A percentile compares a stretch with the other conserved stretches of the same genome.
Conservation (phyloP, 2,113 vertebrate species). For the Saguinus midas region DNA sequence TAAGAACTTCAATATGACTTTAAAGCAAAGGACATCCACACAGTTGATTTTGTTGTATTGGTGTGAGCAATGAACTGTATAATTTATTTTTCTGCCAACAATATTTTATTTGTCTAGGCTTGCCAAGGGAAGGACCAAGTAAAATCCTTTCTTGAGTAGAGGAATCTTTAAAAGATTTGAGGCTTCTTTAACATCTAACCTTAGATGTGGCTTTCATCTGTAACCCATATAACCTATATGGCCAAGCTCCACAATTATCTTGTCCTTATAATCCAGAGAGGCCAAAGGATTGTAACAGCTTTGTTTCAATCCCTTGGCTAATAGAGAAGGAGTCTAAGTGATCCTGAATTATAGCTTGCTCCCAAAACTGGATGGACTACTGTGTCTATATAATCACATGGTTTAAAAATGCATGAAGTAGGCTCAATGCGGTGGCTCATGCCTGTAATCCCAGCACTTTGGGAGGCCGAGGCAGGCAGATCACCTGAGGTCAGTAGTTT, state of each 20-base stretch:
- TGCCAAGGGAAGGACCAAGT: not conserved
- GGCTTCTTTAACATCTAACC: not conserved
- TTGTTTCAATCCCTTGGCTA: not conserved
- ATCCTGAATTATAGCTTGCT: not conserved
- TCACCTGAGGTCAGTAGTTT: too few relatives aligned
- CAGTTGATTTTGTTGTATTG: slow-evolving; percentile 14
- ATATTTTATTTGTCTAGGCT: slow-evolving; percentile 45
- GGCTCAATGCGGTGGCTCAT: not conserved
- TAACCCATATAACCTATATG: not conserved
- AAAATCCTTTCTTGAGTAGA: not conserved
- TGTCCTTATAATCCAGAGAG: not conserved
- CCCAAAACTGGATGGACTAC: not conserved
- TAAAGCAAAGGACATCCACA: not conserved
- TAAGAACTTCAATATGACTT: slow-evolving; percentile 13
- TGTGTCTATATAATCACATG: not conserved
- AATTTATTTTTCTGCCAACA: slow-evolving; percentile 55
- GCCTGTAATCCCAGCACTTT: too few relatives aligned
- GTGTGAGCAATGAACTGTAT: slow-evolving; percentile 32
- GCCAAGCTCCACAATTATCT: not conserved
- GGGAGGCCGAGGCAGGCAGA: too few relatives aligned
- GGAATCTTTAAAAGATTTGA: not conserved
- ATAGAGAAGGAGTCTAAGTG: not conserved
- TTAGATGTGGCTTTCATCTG: not conserved
- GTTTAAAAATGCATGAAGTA: not conserved
- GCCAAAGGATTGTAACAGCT: not conserved